Percentiles rank a stretch among this genome's conserved stretches.
These are phyloP conservation scores for Halcyon senegalensis DNA, from an alignment of 2,113 vertebrate genomes.

Conservation along the genomic window DNA sequence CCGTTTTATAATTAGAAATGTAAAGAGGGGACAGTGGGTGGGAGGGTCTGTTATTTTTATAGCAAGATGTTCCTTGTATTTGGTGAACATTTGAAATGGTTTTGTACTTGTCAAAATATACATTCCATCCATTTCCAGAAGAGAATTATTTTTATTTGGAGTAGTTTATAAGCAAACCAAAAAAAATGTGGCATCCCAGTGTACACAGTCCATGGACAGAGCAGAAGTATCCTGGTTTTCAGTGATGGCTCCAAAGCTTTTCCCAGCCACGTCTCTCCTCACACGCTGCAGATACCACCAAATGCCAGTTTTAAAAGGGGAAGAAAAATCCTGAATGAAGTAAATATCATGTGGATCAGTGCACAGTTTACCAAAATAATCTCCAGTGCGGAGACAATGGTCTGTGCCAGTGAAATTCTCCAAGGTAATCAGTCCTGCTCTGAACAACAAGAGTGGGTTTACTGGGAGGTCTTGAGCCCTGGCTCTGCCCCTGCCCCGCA, in stretches of 20 bases:
- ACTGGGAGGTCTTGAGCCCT: not conserved
- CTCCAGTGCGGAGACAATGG: not conserved
- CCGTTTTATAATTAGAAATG: constrained; percentile 76
- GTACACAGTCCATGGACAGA: not conserved
- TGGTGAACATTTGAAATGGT: constrained; percentile 69
- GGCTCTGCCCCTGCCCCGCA: not conserved
- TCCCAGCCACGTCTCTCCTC: not conserved
- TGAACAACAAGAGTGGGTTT: not conserved
- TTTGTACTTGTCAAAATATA: constrained; percentile 78
- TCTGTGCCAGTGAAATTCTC: not conserved
- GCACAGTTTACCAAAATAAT: not conserved
- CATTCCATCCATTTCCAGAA: constrained; percentile 77
- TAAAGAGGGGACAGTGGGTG: constrained; percentile 37
- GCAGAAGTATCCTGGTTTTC: constrained; percentile 13
- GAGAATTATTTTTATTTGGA: constrained; percentile 62
- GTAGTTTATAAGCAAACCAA: constrained; percentile 54
- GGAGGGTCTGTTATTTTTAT: constrained; percentile 77
- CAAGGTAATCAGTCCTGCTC: not conserved
- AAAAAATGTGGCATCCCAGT: not conserved
- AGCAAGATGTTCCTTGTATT: constrained; percentile 71
- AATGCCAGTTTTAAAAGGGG: constrained; percentile 6
- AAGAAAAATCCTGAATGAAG: not conserved
- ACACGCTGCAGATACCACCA: constrained; percentile 50
- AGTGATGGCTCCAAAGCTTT: not conserved
- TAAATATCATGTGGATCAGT: not conserved